Evolutionary conservation across 2,113 vertebrate genomes (phyloP).

Genomic region (Campylomormyrus tamandua): DNA sequence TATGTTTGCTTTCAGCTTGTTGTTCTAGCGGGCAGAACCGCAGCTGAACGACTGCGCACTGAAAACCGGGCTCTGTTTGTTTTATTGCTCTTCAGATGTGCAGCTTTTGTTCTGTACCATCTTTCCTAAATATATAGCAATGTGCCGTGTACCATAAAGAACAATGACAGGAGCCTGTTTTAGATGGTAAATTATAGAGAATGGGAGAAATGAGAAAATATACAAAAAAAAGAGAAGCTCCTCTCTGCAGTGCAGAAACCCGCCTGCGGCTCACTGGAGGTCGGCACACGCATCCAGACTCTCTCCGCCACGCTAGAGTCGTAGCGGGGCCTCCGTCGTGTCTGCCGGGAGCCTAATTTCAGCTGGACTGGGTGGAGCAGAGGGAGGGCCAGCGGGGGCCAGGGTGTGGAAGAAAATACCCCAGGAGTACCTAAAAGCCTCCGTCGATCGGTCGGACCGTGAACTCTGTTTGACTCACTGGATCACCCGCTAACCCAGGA

Average conservation of each 20-base stretch:
- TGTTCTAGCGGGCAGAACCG: neutral
- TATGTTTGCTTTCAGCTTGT: neutral
- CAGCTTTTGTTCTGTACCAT: neutral
- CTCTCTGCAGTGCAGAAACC: neutral
- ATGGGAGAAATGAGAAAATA: neutral
- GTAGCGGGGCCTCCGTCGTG: neutral
- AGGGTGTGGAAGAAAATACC: neutral
- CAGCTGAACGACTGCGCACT: neutral
- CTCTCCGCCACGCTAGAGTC: neutral
- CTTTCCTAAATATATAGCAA: neutral
- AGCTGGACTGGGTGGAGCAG: neutral
- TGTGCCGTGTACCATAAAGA: slow-evolving; percentile 2
- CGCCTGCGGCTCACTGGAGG: neutral
- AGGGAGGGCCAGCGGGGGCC: neutral
- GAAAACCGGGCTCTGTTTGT: neutral
- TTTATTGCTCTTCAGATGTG: neutral
- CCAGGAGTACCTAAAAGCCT: neutral
- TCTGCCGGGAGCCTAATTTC: neutral
- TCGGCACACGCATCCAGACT: neutral
- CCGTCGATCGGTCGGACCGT: neutral
- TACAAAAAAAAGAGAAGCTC: slow-evolving; percentile 5
- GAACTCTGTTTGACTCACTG: slow-evolving; percentile 14
- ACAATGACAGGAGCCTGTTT: slow-evolving; percentile 1
- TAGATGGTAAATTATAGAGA: slow-evolving; percentile 9
- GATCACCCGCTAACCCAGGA: slow-evolving; percentile 9